Conservation (phyloP, 2,113 vertebrate genomes). For the Morone chrysops region DNA sequence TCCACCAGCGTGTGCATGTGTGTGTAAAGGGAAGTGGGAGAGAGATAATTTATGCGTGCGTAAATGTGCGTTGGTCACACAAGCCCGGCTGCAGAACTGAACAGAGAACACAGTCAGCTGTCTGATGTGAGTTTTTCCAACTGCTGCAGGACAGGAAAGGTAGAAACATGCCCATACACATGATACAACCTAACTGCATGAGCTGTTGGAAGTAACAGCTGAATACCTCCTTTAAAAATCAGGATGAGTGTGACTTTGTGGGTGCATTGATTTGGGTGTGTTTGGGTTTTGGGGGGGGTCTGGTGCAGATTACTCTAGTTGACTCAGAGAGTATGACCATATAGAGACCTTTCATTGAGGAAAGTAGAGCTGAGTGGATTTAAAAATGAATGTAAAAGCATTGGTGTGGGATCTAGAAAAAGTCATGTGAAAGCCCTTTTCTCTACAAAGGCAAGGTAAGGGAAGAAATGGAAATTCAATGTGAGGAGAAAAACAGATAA, state of each 20-base stretch:
- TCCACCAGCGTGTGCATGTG: slow-evolving; percentile 5
- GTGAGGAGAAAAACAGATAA: background rate
- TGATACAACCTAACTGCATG: slow-evolving; percentile 3
- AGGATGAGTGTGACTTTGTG: slow-evolving; percentile 42
- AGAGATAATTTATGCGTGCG: slow-evolving; percentile 6
- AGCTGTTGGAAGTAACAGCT: slow-evolving; percentile 24
- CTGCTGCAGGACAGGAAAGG: slow-evolving; percentile 9
- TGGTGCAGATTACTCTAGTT: background rate
- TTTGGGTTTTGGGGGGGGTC: slow-evolving; percentile 18
- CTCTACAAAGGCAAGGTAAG: slow-evolving; percentile 5
- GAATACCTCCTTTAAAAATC: slow-evolving; percentile 49
- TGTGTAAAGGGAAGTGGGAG: slow-evolving; percentile 12
- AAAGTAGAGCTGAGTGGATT: background rate
- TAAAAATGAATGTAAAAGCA: background rate
- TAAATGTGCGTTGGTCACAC: slow-evolving; percentile 1
- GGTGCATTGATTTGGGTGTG: slow-evolving; percentile 20
- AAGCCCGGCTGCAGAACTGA: background rate
- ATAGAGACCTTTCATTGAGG: slow-evolving; percentile 13
- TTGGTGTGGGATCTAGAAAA: background rate
- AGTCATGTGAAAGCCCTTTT: background rate
- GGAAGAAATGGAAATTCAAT: background rate
- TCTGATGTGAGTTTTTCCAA: slow-evolving; percentile 46
- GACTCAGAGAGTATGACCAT: background rate
- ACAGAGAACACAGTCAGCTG: slow-evolving; percentile 54
- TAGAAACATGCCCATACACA: slow-evolving; percentile 43